Conservation (phyloP, 2,888 invertebrate species). For the Platypus cylindrus region DNA sequence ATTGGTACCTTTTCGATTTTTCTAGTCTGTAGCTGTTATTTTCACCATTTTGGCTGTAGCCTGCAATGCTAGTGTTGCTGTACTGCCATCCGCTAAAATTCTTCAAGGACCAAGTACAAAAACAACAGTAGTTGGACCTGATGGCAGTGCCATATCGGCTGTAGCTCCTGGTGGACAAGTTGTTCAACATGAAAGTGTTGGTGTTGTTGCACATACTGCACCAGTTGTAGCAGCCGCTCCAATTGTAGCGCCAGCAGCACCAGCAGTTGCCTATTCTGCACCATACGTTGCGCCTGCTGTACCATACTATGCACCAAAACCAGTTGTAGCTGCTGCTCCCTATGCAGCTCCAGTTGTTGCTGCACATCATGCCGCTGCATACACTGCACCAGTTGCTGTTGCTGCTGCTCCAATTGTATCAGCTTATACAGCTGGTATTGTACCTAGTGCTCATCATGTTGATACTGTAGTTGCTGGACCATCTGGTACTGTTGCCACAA, state of each 20-base stretch:
- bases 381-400: constrained; percentile 7
- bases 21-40: constrained; percentile 17
- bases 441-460: constrained; percentile 6
- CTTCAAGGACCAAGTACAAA: constrained; percentile 26
- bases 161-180: constrained; percentile 24
- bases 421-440: constrained; percentile 12
- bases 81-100: constrained; percentile 19
- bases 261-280: constrained; percentile 7
- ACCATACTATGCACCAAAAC: too few relatives aligned
- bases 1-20: too few relatives aligned
- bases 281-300: constrained; percentile 6
- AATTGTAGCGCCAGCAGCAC: constrained; percentile 1
- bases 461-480: constrained; percentile 23
- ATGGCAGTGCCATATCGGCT: constrained; percentile 25
- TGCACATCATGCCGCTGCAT: constrained; percentile 2
- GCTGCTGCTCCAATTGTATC: constrained; percentile 11
- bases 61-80: constrained; percentile 14
- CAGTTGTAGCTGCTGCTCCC: constrained; percentile 4
- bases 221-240: constrained; percentile 10
- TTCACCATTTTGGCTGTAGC: constrained; percentile 23
- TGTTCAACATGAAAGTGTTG: constrained; percentile 18
- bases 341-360: constrained; percentile 5
- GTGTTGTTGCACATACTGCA: constrained; percentile 14
- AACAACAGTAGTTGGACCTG: constrained; percentile 25
- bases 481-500: constrained; percentile 21